Conservation (phyloP, 2,113 vertebrate genomes). For the Prietella phreatophila region DNA sequence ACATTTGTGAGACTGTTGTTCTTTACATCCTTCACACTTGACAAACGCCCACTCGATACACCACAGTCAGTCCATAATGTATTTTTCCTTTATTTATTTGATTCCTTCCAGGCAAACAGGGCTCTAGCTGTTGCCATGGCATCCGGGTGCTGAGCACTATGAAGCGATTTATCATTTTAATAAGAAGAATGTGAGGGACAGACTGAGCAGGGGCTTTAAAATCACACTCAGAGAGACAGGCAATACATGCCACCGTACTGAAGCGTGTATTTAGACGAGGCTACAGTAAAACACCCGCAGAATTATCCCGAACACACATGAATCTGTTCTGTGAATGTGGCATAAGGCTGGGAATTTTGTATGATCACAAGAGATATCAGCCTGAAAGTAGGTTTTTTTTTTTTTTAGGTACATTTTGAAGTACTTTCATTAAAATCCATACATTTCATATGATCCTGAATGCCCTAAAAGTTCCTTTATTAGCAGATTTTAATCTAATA, state of each 20-base stretch:
- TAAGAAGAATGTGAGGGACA: constrained; percentile 41
- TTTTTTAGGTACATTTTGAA: background rate
- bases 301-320: background rate
- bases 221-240: constrained; percentile 24
- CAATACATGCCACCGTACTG: background rate
- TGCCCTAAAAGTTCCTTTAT: background rate
- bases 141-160: constrained; percentile 53
- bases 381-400: background rate
- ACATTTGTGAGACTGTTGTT: background rate
- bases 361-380: background rate
- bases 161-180: constrained; percentile 63
- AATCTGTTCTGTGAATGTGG: background rate
- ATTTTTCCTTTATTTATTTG: constrained; percentile 49
- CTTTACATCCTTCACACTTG: constrained; percentile 1
- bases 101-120: constrained; percentile 42
- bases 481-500: background rate
- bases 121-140: constrained; percentile 62
- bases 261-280: background rate
- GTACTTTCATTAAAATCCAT: background rate
- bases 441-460: background rate
- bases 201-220: constrained; percentile 6
- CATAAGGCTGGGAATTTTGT: background rate
- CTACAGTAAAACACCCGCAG: background rate
- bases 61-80: background rate
- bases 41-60: constrained; percentile 5